Evolutionary conservation across 2,797 vertebrate species (phyloP).

Genomic region (Euthynnus affinis): DNA sequence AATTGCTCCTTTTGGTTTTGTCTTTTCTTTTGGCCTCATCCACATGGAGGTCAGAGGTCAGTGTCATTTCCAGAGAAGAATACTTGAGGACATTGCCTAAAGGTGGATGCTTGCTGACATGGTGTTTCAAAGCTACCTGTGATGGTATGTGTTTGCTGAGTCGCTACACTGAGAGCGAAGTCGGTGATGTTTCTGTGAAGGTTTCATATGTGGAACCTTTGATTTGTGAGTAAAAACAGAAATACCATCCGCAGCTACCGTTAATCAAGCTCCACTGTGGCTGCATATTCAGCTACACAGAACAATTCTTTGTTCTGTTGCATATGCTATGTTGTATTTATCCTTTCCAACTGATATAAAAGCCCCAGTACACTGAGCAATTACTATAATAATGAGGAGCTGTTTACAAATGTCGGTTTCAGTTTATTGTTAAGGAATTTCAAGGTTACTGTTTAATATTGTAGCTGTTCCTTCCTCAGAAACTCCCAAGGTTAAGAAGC

Average conservation of each 20-base stretch:
- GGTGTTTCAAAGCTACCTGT: no score
- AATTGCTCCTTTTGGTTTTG: no score
- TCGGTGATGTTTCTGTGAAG: not conserved
- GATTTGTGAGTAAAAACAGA: constrained; percentile 34
- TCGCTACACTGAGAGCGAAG: not conserved
- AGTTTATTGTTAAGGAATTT: constrained; percentile 48
- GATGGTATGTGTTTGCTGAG: not conserved
- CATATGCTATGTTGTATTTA: constrained; percentile 56
- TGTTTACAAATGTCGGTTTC: constrained; percentile 59
- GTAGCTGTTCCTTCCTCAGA: constrained; percentile 4
- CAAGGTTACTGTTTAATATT: constrained; percentile 53
- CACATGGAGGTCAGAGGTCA: constrained; percentile 31
- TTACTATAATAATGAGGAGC: constrained; percentile 58
- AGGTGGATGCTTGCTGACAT: constrained; percentile 8
- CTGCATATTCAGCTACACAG: constrained; percentile 27
- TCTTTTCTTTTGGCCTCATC: constrained; percentile 1
- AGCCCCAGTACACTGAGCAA: constrained; percentile 50
- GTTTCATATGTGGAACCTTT: not conserved
- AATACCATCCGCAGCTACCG: constrained; percentile 6
- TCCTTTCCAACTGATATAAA: constrained; percentile 58
- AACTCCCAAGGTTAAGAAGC: constrained; percentile 45
- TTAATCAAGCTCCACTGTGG: constrained; percentile 34
- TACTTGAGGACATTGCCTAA: constrained; percentile 26
- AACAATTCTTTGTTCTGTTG: constrained; percentile 35
- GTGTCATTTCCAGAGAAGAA: constrained; percentile 19